A percentile compares a stretch with the other conserved stretches of the same genome.
Conservation (phyloP, 1,140 invertebrate species). For the Scaptomyza graminum region DNA sequence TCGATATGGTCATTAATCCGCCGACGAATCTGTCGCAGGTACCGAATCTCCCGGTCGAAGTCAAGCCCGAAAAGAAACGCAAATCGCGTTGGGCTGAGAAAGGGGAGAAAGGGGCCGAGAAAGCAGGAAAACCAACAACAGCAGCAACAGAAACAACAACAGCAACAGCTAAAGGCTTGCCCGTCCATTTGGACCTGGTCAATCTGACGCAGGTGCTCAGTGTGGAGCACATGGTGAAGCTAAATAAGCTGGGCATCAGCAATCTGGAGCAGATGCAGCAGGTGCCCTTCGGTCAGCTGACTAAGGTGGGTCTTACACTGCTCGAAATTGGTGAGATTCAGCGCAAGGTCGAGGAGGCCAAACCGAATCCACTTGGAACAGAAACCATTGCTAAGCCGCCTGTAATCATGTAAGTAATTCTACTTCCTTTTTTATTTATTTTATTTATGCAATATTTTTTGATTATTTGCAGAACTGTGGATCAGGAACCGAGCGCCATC, state of each 20-base stretch:
- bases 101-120: slow-evolving; percentile 19
- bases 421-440: too few relatives aligned
- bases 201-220: slow-evolving; percentile 86
- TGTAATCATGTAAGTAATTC: slow-evolving; percentile 1
- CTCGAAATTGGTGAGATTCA: slow-evolving; percentile 87
- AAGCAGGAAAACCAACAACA: background rate
- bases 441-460: background rate
- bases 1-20: slow-evolving; percentile 80
- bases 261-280: slow-evolving; percentile 86
- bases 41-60: slow-evolving; percentile 15
- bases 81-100: slow-evolving; percentile 86
- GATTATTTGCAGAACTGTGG: slow-evolving; percentile 3
- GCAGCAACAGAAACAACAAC: background rate
- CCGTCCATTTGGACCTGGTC: slow-evolving; percentile 84
- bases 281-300: slow-evolving; percentile 86
- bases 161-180: slow-evolving; percentile 25
- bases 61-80: slow-evolving; percentile 85
- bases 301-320: slow-evolving; percentile 85
- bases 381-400: background rate
- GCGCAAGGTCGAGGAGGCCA: slow-evolving; percentile 84
- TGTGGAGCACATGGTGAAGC: slow-evolving; percentile 85
- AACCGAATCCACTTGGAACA: slow-evolving; percentile 9
- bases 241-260: slow-evolving; percentile 85
- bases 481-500: slow-evolving; percentile 30
- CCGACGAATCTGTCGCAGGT: slow-evolving; percentile 39